phyloP scores from a whole-genome alignment of 2,888 invertebrate species.

The Troides helena region DNA sequence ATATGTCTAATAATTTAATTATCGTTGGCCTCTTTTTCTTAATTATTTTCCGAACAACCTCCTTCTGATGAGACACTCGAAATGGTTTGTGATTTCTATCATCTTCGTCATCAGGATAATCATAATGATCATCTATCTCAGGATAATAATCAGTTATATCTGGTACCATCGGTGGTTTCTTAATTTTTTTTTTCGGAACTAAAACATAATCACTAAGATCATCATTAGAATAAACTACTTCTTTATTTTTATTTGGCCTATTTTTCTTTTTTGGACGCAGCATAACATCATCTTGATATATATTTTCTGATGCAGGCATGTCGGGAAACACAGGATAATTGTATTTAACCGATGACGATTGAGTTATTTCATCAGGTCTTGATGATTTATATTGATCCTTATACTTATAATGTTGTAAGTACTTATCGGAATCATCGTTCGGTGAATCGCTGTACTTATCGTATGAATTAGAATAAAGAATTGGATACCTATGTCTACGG shows the following conservation, averaged over 20 bases:
- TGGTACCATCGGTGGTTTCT: slow-evolving; percentile 49
- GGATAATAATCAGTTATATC: slow-evolving; percentile 56
- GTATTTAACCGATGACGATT: slow-evolving; percentile 45
- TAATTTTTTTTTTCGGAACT: slow-evolving; percentile 70
- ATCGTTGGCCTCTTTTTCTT: slow-evolving; percentile 61
- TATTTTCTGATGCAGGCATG: slow-evolving; percentile 49
- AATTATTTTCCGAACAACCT: slow-evolving; percentile 64
- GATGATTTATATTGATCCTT: slow-evolving; percentile 46
- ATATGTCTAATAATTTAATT: slow-evolving; percentile 68
- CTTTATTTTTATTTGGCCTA: slow-evolving; percentile 56
- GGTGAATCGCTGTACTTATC: slow-evolving; percentile 60
- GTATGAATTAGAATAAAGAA: slow-evolving; percentile 47
- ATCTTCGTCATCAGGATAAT: slow-evolving; percentile 54
- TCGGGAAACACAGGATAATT: slow-evolving; percentile 56
- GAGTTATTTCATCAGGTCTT: slow-evolving; percentile 52
- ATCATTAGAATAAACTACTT: slow-evolving; percentile 49
- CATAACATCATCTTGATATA: slow-evolving; percentile 56
- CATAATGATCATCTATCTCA: slow-evolving; percentile 59
- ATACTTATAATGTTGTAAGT: slow-evolving; percentile 48
- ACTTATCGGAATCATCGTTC: slow-evolving; percentile 59
- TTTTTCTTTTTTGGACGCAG: slow-evolving; percentile 61
- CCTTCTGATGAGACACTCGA: slow-evolving; percentile 49
- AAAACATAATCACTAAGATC: slow-evolving; percentile 65
- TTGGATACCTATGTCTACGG: slow-evolving; percentile 55
- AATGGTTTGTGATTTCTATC: slow-evolving; percentile 51